Conservation (phyloP, 2,797 vertebrate species). For the Gephyroberyx darwinii region DNA sequence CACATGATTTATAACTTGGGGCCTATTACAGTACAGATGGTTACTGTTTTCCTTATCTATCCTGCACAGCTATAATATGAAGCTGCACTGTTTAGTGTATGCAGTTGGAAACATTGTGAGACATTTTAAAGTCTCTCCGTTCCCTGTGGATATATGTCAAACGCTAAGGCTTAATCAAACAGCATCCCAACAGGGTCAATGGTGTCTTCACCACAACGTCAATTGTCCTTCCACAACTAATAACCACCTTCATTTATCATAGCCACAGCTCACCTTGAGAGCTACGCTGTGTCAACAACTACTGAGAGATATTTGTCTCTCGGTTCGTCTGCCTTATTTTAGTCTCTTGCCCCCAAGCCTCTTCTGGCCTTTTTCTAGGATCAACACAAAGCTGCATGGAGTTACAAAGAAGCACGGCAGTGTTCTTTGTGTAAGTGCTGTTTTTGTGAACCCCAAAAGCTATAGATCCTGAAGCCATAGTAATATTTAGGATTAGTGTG, state of each 20-base stretch:
- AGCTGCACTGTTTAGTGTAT: conserved; percentile 32
- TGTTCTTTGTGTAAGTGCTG: conserved; percentile 30
- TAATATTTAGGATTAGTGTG: conserved; percentile 43
- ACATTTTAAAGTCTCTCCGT: neutral
- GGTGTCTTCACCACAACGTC: conserved; percentile 1
- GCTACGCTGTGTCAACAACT: conserved; percentile 9
- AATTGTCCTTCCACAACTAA: conserved; percentile 28
- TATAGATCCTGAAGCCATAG: neutral
- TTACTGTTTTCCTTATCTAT: conserved; percentile 46
- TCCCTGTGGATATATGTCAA: conserved; percentile 1
- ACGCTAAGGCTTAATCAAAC: conserved; percentile 31
- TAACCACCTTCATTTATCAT: conserved; percentile 33
- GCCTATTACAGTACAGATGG: conserved; percentile 45
- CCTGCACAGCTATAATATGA: conserved; percentile 41
- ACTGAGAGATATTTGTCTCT: conserved; percentile 30
- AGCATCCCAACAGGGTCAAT: conserved; percentile 2
- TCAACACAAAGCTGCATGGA: conserved; percentile 26
- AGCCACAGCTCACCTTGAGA: conserved; percentile 12
- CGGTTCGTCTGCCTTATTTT: conserved; percentile 38
- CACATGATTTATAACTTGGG: conserved; percentile 52
- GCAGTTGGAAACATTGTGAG: conserved; percentile 12
- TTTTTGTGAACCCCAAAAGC: conserved; percentile 48
- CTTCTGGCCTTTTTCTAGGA: conserved; percentile 51
- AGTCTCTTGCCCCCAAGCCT: conserved; percentile 50
- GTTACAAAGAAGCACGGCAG: conserved; percentile 45